Base-by-base conservation (phyloP, 2,113 vertebrate genomes). In the Plestiodon gilberti region DNA sequence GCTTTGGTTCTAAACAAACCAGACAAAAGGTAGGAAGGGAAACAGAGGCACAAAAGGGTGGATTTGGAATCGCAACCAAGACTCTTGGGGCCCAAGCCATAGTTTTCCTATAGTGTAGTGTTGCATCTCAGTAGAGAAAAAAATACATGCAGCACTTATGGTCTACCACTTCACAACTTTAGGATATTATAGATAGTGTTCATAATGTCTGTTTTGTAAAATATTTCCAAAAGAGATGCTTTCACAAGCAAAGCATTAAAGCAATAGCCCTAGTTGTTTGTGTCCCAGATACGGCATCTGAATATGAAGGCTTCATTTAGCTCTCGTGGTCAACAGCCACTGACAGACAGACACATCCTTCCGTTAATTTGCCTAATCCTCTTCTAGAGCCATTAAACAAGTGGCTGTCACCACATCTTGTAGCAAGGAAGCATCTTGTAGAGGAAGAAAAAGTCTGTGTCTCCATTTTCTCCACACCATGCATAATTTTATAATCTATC, bases 161-260 rank as follows among this genome's bases (percentile, higher is more conserved):
- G 7, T 8, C 33, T 80, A 57, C 43, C 38, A 57, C n/a, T 64
- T 77, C 18, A 88, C 57, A 71, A 87, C 28, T 78, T 90, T 0
- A 0, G 0, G 70, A 74, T 83, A 87, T 86, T 83, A 87, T 86
- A 85, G 33, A 87, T 86, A 81, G 88, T 43, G 81, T 64, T 86
- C 30, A 74, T 70, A 13, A 78, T 89, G 28, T 71, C 59, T 82
- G 17, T 83, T n/a, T n/a, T 79, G 52, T 55, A 77, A n/a, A 90
- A 87, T 25, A 10, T 35, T 55, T 70, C 67, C 43, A 70, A 62
- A n/a, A 83, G n/a, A 48, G 35, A 18, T 76, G 2, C 33, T 84
- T 65, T 38, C 22, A 7, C 22, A 25, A 23, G 62, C 62, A 25
- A 22, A 25, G 6, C 62, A 64, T 64, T 23, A 64, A 61, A 64